These are phyloP conservation scores for Rhyacophila evoluta DNA, from an alignment of 2,888 invertebrate species.

Conservation along the genomic window DNA sequence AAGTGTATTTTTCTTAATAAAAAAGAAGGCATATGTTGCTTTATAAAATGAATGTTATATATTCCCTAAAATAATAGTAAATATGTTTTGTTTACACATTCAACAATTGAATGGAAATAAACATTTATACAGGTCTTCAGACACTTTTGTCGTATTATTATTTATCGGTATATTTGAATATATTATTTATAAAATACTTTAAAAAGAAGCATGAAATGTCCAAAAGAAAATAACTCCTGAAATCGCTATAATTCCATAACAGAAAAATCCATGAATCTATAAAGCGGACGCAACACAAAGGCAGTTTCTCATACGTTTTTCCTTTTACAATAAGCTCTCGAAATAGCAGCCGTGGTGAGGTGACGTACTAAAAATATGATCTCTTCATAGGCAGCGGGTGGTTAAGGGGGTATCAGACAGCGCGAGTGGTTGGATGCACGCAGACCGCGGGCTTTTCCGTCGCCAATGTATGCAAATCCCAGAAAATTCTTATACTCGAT, in stretches of 20 bases:
- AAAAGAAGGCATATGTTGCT: no score
- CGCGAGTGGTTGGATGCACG: background rate
- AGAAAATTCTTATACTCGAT: background rate
- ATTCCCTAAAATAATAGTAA: no score
- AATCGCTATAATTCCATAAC: background rate
- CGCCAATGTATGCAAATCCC: constrained; percentile 8
- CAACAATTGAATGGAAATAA: no score
- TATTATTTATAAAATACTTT: no score
- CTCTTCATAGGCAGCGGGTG: background rate
- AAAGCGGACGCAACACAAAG: background rate
- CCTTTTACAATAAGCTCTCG: background rate
- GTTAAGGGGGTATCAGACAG: background rate
- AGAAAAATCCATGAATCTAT: constrained; percentile 8
- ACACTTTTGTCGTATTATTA: no score
- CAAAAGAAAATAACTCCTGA: no score
- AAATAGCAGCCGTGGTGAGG: background rate
- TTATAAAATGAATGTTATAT: no score
- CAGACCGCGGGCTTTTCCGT: background rate
- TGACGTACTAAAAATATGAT: constrained; percentile 22
- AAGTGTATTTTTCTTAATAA: no score
- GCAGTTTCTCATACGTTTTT: background rate
- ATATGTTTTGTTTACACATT: no score
- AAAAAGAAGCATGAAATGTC: no score
- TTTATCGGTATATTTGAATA: no score
- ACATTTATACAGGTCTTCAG: no score